Base-by-base conservation (phyloP, 2,797 vertebrate genomes). In the Cichlasoma orientale region DNA sequence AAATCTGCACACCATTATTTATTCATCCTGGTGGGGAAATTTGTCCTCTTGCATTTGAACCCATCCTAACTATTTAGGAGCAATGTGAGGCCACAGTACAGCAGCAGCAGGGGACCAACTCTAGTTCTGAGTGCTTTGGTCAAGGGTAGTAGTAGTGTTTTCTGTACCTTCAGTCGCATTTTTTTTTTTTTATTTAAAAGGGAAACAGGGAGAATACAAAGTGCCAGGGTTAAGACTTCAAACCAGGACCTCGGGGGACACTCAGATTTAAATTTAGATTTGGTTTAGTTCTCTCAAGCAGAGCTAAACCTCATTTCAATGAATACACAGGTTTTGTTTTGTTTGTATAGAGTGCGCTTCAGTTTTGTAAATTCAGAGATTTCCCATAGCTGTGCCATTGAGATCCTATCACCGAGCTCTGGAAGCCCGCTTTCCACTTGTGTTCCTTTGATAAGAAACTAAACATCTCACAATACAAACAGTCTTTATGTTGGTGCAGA, bases 381-480 rank as follows among this genome's bases (percentile, higher is more conserved):
- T 76, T 82, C 80, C 56, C 74, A 57, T 4, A 14, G 56, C 56
- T 54, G 23, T 56, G 77, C 18, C 3, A 72, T 36, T 19, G 71
- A 77, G 83, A 89, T 88, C 68, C 44, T 66, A 87, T 87, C 85
- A 55, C 41, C 14, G 11, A 54, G 27, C 73, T 72, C 81, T 72
- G 54, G 29, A 25, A 75, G 75, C 72, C 82, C 69, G 86, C 79
- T 77, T 82, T 80, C 78, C 59, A 54, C 79, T 75, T 84, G 61
- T 81, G 77, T 80, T 87, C 80, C 44, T 75, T 75, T 74, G 85
- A 85, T 79, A 80, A 81, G 75, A 85, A 82, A 89, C 80, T 83
- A 89, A 90, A 82, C 74, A 59, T 80, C 68, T 76, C 75, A 52
- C 70, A 85, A 78, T 74, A 78, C 82, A 87, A 84, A 86, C 23